Base-by-base conservation (phyloP, 1,140 invertebrate genomes). In the Penaeus vannamei region DNA sequence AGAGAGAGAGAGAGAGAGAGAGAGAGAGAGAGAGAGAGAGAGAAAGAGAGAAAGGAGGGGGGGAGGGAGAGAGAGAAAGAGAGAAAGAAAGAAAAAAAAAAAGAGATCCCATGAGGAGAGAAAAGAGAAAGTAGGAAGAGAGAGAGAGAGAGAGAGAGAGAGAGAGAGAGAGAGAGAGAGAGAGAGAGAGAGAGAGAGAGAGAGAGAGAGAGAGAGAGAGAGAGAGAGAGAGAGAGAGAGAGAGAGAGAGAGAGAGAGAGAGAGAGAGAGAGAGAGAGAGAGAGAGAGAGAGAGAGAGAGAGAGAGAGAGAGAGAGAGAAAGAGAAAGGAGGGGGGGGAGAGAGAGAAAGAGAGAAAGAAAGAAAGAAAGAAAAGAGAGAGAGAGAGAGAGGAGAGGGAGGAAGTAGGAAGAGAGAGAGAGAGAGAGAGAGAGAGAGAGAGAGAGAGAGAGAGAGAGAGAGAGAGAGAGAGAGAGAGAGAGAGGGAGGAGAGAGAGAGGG, bases 201-300 rank as follows among this genome's bases (percentile, higher is more conserved):
- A 69, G 66, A 69, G 66, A 69, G 66, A 69, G 66, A 69, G 66
- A 69, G 66, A 69, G 66, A 69, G 66, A 66, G 64, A 66, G 64
- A 66, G 64, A 66, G 64, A 66, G 64, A 66, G 64, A 66, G 64
- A 66, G 64, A 66, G 64, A 66, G 64, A 66, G 64, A 66, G 64
- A 66, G 64, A 66, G 64, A 66, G 64, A 66, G 64, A 66, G 64
- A 66, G 64, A 66, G 64, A 66, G 4, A 4, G 29, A 69, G 7
- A 69, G 29, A n/a, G n/a, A n/a, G n/a, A n/a, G n/a, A n/a, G n/a
- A n/a, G n/a, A n/a, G n/a, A n/a, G n/a, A n/a, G n/a, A n/a, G n/a
- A n/a, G n/a, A n/a, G n/a, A n/a, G n/a, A n/a, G n/a, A n/a, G n/a
- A n/a, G n/a, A n/a, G n/a, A n/a, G n/a, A n/a, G n/a, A n/a, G n/a